A percentile compares a stretch with the other conserved stretches of the same genome.
These are phyloP conservation scores for Temnothorax curvispinosus DNA, from an alignment of 1,140 invertebrate genomes.

Conservation along the genomic window DNA sequence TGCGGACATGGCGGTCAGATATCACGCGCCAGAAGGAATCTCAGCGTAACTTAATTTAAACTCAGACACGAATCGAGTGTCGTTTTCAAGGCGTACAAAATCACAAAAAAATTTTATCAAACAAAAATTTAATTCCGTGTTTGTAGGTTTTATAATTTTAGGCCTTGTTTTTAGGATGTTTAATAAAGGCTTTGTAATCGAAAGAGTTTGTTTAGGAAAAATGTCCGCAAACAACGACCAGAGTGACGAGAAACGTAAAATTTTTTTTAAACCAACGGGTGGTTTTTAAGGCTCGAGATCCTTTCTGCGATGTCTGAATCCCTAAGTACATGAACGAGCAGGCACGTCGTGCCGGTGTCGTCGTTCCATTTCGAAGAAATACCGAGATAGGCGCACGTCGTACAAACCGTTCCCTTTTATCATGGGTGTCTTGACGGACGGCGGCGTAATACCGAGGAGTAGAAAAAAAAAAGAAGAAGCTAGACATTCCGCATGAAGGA, in stretches of 20 bases:
- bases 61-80: background rate
- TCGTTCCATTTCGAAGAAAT: conserved; percentile 53
- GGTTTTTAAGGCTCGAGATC: conserved; percentile 20
- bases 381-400: conserved; percentile 51
- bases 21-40: background rate
- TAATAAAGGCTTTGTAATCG: background rate
- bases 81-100: background rate
- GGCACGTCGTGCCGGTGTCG: conserved; percentile 31
- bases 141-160: background rate
- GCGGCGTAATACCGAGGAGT: conserved; percentile 3
- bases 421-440: conserved; percentile 43
- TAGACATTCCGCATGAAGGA: conserved; percentile 54
- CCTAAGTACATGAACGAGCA: conserved; percentile 12
- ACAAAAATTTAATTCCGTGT: background rate
- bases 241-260: conserved; percentile 5
- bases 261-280: conserved; percentile 19
- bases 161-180: background rate
- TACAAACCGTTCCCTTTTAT: conserved; percentile 64
- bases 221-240: background rate
- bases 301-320: conserved; percentile 35
- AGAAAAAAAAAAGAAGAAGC: conserved; percentile 40
- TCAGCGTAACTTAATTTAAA: background rate
- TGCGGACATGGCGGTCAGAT: background rate
- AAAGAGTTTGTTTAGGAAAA: background rate
- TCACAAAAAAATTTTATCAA: too few species aligned